Evolutionary conservation across 2,888 invertebrate genomes (phyloP), one percentile per base, ranked within the genome.

Genomic region (Sericinus montela): DNA sequence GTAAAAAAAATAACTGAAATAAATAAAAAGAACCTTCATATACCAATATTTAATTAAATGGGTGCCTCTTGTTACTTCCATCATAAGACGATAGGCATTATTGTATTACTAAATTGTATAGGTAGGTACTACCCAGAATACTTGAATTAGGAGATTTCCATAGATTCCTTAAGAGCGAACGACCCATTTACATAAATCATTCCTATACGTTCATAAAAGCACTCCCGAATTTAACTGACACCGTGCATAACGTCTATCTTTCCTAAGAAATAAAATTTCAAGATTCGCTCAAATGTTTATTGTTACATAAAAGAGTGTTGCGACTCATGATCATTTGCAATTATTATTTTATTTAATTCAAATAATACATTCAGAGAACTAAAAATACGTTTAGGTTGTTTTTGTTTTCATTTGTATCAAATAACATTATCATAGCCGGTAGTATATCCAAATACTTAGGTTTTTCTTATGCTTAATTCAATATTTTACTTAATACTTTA

Each of bases 181-280:
- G 65, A 65, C 67, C 71, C 69, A 72, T 76, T 75, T 71, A 69
- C 65, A 70, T 73, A 75, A 75, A 78, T 76, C 73, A 72, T 65
- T 62, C 62, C 60, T 67, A 67, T 67, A 62, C 68, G 62, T 66
- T 71, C 73, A 69, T 75, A 73, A 75, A 72, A 73, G 65, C 67
- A 69, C 69, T 72, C 72, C 67, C 65, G 64, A 69, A 68, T 69
- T 69, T 72, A 65, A 72, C 72, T 64, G 66, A 62, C 57, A 50
- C 40, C 40, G 50, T 50, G 52, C 53, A 57, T 65, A 69, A 62
- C 68, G 69, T 64, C 55, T 48, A 63, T 63, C 58, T 67, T 64
- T 58, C 46, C 51, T 51, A 43, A 58, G 60, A 61, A 65, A 63
- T 66, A 67, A 72, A 74, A 74, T 72, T 74, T 70, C 62, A 54